These are phyloP conservation scores for Origma solitaria DNA, from an alignment of 2,113 vertebrate genomes.

Conservation along the genomic window DNA sequence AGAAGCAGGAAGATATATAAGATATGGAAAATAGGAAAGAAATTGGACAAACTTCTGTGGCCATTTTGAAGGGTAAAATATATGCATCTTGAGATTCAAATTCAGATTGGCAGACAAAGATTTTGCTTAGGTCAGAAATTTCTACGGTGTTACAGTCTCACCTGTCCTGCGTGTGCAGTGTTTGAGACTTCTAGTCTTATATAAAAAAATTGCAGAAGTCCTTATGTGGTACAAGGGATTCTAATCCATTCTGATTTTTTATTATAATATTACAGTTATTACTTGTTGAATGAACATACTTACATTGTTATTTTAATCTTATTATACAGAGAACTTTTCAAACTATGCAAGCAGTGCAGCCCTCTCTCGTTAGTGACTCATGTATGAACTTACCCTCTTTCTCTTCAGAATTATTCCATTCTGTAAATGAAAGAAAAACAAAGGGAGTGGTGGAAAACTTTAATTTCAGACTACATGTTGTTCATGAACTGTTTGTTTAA, in stretches of 20 bases:
- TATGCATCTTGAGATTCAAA: neutral
- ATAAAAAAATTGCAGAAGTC: neutral
- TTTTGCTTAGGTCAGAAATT: neutral
- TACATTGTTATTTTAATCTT: neutral
- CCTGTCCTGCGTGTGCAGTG: neutral
- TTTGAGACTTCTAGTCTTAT: neutral
- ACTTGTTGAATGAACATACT: neutral
- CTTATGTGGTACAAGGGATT: neutral
- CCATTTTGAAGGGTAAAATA: neutral
- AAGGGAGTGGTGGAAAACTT: conserved; percentile 41
- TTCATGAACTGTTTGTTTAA: conserved; percentile 34
- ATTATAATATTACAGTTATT: neutral
- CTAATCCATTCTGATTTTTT: neutral
- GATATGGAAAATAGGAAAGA: neutral
- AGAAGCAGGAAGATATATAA: neutral
- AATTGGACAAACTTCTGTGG: neutral
- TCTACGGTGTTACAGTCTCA: neutral
- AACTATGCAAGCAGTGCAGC: neutral
- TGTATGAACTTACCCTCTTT: neutral
- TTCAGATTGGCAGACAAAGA: neutral
- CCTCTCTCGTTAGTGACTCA: conserved; percentile 18
- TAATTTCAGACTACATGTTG: conserved; percentile 28
- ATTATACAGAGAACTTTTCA: neutral
- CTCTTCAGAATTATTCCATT: neutral
- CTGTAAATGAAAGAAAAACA: neutral